Evolutionary conservation across 1,140 invertebrate species (phyloP), one percentile per base, ranked within the genome.

Genomic region (Neodiprion virginianus): DNA sequence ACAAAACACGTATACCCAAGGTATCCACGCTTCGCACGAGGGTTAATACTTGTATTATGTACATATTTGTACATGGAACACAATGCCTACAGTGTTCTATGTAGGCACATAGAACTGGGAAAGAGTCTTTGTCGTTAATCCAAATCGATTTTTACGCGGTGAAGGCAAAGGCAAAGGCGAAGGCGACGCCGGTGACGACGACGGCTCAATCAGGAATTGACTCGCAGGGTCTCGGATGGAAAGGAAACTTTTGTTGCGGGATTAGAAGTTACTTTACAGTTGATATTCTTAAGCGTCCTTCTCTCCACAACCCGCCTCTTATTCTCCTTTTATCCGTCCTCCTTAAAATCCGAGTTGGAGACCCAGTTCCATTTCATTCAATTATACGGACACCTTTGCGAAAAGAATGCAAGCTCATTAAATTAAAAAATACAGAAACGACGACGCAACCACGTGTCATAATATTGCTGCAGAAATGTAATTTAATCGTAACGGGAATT

Each of bases 191-290:
- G 28, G 28, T 40, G 28, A 61, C 53, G 11, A 61, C 53, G 11
- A 61, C 53, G 53, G 53, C 53, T 61, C 53, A 61, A 61, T 61
- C 53, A 61, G n/a, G 53, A 61, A 40, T 17, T 9, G 53, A 61
- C 53, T 61, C 53, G 8, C 53, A 61, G 53, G 53, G 53, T 61
- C 53, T 40, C n/a, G 53, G 53, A 61, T 61, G 53, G 53, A 61
- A 61, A 17, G 53, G 53, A 61, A 61, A 61, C 53, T 61, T 61
- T 61, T 61, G 53, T 61, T 61, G 53, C n/a, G 53, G 53, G 53
- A 61, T 61, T 61, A 61, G 53, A 61, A 61, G 53, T 61, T 61
- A 61, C 53, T 61, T 61, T 8, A 61, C 53, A 61, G 53, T 61
- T 61, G 11, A 61, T 61, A 61, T 61, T 61, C 53, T 61, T 12